Conservation (phyloP, 2,113 vertebrate species). For the pig (Sus scrofa) region DNA sequence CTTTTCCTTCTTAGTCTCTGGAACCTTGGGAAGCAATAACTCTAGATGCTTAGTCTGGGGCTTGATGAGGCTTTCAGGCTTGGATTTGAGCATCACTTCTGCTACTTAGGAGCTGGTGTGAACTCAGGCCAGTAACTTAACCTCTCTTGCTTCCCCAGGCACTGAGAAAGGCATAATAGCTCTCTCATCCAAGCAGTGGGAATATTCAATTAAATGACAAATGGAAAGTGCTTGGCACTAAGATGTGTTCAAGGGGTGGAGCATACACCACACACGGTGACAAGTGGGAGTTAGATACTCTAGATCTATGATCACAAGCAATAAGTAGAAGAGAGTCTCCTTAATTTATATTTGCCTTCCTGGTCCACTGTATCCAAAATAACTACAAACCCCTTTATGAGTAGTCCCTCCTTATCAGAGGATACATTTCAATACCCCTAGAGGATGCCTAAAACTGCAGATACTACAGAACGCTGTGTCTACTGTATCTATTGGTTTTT, state of each 20-base stretch:
- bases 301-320: background rate
- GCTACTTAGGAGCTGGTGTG: background rate
- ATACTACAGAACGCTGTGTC: no score
- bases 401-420: background rate
- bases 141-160: background rate
- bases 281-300: background rate
- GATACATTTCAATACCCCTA: background rate
- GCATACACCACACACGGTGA: background rate
- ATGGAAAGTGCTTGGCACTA: background rate
- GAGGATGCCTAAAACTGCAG: background rate
- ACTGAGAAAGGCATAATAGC: background rate
- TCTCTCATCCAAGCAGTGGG: background rate
- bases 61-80: background rate
- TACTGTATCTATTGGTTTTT: no score
- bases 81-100: background rate
- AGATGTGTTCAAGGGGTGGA: background rate
- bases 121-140: background rate
- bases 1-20: background rate
- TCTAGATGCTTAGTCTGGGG: background rate
- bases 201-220: background rate
- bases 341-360: background rate
- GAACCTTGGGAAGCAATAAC: background rate
- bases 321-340: background rate
- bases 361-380: background rate
- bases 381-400: background rate